Evolutionary conservation across 2,113 vertebrate species (phyloP), one percentile per base, ranked within the genome.

Genomic region (Thomomys bottae): DNA sequence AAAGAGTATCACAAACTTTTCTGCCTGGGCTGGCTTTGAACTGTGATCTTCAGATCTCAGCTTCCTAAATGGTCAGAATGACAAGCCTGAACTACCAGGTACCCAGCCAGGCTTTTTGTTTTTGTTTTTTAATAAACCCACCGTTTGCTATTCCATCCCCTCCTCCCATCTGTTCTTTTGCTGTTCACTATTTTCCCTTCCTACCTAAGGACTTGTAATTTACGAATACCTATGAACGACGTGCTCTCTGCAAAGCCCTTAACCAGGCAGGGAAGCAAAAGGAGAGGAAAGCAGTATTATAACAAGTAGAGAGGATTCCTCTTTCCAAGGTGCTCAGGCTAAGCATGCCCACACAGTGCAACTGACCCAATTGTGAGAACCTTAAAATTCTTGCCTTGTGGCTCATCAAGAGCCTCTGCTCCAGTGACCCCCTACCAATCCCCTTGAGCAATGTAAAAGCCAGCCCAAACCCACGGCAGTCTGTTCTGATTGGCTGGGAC

Each of bases 181-280:
- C 42, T 72, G 21, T 78, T 87, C 18, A 45, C 61, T 73, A 70
- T 92, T 34, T 70, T 70, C 85, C 57, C 85, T 49, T 82, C 68
- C 18, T 77, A 28, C 38, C 30, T n/a, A 3, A 17, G 40, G 20
- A 23, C 28, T 59, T 40, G 38, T 38, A 63, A 63, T 64, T 94
- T 64, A 54, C 10, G 71, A 92, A 84, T 71, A 8, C 28, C 1
- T 17, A 18, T 66, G 75, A 89, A 36, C 57, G 11, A 32, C 34
- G 36, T 23, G 32, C 61, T 66, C 20, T 59, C 64, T 20, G 82
- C 42, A 61, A 67, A 86, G 66, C 66, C 36, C 72, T 79, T 17
- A 36, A 36, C 6, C 23, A 67, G 34, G 36, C n/a, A 70, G 68
- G 59, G 59, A 61, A 61, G 59, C n/a, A 61, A 34, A 70, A 34